Evolutionary conservation across 2,113 vertebrate species (phyloP), one percentile per base, ranked within the genome.

Genomic region (Myiozetetes cayanensis): DNA sequence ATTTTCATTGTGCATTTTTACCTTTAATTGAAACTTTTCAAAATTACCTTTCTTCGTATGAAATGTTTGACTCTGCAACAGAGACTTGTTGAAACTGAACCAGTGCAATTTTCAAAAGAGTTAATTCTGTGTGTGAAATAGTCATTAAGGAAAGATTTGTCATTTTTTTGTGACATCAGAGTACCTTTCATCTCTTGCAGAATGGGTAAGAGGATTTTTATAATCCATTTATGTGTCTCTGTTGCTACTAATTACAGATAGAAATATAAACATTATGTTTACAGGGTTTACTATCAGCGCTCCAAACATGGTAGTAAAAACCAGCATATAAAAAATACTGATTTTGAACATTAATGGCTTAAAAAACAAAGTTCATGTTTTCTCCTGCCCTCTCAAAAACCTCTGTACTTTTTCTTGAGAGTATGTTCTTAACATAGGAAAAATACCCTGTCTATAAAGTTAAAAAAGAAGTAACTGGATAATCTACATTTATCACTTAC

Each of bases 101-200:
- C 19, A n/a, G 14, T 67, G 8, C 41, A 78, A 3, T 44, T 79
- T 62, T 13, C 0, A 3, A 43, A 79, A 83, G 44, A 82, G 62
- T 3, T 3, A 63, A 24, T 72, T 70, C 1, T 43, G 3, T 73
- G 20, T 94, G n/a, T 84, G 65, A 87, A 97, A 49, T 63, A 89
- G 78, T 89, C 47, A 61, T 83, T 63, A 67, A 70, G 47, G 85
- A 89, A 58, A 80, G 66, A 86, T 88, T 90, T 77, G 58, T 49
- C 20, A 59, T 59, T 96, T 96, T 96, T 96, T 96, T 90, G 77
- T 62, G 27, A 83, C 59, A 61, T 58, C 67, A 83, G 77, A 95
- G 46, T 94, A 87, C 25, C 4, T 77, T 92, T 90, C 49, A 21
- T 97, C 77, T 94, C 44, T 89, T 80, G 68, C 61, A 77, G 82